Evolutionary conservation across 2,888 invertebrate species (phyloP).

Genomic region (Parasteatoda lunata): DNA sequence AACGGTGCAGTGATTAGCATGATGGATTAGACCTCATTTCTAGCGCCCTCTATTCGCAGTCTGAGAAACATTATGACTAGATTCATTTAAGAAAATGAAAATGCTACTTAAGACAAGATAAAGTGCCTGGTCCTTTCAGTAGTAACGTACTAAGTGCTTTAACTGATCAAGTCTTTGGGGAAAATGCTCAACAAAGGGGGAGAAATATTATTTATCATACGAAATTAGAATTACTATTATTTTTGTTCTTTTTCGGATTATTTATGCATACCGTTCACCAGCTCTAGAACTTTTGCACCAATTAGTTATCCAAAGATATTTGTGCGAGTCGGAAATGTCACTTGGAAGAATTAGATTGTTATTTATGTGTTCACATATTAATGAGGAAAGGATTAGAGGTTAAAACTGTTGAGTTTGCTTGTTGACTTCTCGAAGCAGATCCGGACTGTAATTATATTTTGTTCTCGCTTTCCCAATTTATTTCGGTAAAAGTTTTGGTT

Average conservation of each 20-base stretch:
- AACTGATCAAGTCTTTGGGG: not conserved
- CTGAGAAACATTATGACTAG: slow-evolving; percentile 33
- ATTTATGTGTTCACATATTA: no score
- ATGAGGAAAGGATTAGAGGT: no score
- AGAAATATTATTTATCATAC: not conserved
- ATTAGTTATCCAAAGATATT: not conserved
- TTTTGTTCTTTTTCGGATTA: not conserved
- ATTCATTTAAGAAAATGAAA: slow-evolving; percentile 41
- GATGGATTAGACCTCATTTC: slow-evolving; percentile 47
- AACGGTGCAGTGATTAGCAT: slow-evolving; percentile 50
- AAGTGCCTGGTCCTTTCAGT: slow-evolving; percentile 11
- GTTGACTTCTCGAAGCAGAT: no score
- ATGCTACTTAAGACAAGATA: slow-evolving; percentile 37
- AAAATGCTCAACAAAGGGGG: not conserved
- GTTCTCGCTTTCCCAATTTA: no score
- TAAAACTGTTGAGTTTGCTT: no score
- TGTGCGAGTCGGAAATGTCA: no score
- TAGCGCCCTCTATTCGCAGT: slow-evolving; percentile 4
- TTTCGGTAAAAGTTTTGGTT: no score
- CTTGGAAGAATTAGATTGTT: no score
- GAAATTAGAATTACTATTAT: not conserved
- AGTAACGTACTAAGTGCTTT: not conserved
- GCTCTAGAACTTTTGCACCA: not conserved
- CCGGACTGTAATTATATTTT: no score
- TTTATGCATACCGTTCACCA: not conserved